These are phyloP conservation scores for Hypotaenidia philippensis DNA, from an alignment of 2,797 vertebrate genomes.

Conservation along the genomic window DNA sequence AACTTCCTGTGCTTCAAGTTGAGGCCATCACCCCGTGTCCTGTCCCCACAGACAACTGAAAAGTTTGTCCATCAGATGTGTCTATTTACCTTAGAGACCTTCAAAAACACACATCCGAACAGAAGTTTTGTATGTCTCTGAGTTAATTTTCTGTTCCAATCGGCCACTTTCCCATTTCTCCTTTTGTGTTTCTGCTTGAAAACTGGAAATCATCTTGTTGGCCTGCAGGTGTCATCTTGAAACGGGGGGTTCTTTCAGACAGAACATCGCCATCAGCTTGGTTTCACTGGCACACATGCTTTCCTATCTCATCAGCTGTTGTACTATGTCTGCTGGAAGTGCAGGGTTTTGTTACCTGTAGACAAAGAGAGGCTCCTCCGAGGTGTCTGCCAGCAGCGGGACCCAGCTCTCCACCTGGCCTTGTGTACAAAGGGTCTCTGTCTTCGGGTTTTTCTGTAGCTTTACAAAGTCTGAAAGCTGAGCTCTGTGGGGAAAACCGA, in stretches of 20 bases:
- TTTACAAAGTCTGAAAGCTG: conserved; percentile 55
- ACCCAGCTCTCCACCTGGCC: conserved; percentile 52
- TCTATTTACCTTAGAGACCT: not conserved
- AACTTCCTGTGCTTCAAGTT: too few species aligned
- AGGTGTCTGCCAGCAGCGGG: conserved; percentile 40
- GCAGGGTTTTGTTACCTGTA: conserved; percentile 52
- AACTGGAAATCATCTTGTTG: not conserved
- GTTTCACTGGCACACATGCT: not conserved
- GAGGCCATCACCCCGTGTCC: too few species aligned
- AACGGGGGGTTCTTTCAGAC: not conserved
- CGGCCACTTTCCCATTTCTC: not conserved
- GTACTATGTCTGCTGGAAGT: conserved; percentile 44
- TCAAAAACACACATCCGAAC: not conserved
- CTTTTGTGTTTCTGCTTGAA: not conserved
- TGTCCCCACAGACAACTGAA: too few species aligned
- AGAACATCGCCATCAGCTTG: not conserved
- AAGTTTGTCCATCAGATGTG: not conserved
- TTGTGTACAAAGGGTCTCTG: conserved; percentile 72
- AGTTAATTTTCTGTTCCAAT: not conserved
- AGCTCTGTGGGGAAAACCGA: conserved; percentile 36
- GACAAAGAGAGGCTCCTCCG: conserved; percentile 56
- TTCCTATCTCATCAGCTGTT: conserved; percentile 8
- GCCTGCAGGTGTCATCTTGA: not conserved
- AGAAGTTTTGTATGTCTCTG: not conserved
- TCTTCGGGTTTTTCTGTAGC: conserved; percentile 33